Conservation (phyloP, 1,140 invertebrate genomes). For the Drosophila triauraria region DNA sequence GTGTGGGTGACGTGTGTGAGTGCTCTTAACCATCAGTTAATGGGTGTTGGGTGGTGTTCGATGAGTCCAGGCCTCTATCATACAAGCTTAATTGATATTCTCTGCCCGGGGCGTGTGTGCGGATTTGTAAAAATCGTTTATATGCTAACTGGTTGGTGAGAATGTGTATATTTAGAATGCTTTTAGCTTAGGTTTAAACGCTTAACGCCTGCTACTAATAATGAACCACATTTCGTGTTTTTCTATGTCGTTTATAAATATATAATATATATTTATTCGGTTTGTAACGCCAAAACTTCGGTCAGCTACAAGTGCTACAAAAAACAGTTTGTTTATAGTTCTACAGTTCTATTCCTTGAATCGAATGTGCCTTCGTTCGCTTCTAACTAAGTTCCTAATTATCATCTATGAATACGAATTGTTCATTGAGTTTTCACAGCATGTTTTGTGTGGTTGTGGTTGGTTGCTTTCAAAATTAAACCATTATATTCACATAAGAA, state of each 20-base stretch:
- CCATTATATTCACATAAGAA: slow-evolving; percentile 44
- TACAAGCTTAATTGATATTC: slow-evolving; percentile 36
- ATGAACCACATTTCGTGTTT: slow-evolving; percentile 71
- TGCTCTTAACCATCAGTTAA: slow-evolving; percentile 2
- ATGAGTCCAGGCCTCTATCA: slow-evolving; percentile 44
- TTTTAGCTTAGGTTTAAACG: slow-evolving; percentile 60
- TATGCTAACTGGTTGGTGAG: slow-evolving; percentile 8
- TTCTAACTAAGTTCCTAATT: slow-evolving; percentile 34
- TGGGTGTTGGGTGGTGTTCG: slow-evolving; percentile 7
- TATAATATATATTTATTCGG: slow-evolving; percentile 10
- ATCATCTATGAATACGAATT: slow-evolving; percentile 20
- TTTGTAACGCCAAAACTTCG: slow-evolving; percentile 60
- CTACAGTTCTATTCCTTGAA: slow-evolving; percentile 48
- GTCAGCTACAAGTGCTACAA: slow-evolving; percentile 64
- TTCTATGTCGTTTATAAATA: slow-evolving; percentile 44
- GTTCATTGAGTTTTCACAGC: slow-evolving; percentile 73
- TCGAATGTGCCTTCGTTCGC: slow-evolving; percentile 18
- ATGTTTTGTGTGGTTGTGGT: slow-evolving; percentile 65
- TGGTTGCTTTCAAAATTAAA: slow-evolving; percentile 32
- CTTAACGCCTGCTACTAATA: slow-evolving; percentile 65
- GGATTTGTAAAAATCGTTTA: slow-evolving; percentile 25
- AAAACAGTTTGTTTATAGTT: slow-evolving; percentile 46
- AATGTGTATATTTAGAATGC: slow-evolving; percentile 57
- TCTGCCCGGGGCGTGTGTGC: slow-evolving; percentile 17
- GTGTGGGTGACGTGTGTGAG: slow-evolving; percentile 1